Conservation (phyloP, 2,888 invertebrate species). For the Cepaea hortensis region DNA sequence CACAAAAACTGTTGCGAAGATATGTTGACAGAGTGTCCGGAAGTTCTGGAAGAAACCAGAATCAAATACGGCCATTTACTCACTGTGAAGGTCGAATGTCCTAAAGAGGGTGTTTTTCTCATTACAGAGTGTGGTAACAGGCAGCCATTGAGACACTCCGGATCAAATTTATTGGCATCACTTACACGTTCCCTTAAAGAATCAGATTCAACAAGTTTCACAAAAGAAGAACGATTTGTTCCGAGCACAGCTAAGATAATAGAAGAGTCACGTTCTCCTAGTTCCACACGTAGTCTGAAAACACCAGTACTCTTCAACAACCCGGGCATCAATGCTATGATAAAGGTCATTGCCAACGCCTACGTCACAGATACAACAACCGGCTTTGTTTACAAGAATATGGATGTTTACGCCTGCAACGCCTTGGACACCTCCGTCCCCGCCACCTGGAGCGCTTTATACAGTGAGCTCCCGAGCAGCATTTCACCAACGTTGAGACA, state of each 20-base stretch:
- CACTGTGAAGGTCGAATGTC: neutral
- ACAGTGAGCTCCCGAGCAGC: too few relatives aligned
- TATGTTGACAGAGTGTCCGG: neutral
- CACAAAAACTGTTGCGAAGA: slow-evolving; percentile 1
- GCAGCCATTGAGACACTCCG: too few relatives aligned
- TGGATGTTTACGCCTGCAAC: neutral
- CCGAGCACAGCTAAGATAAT: too few relatives aligned
- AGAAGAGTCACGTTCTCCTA: too few relatives aligned
- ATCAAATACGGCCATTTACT: neutral
- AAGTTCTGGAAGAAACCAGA: neutral
- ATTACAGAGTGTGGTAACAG: neutral
- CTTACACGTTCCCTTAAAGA: too few relatives aligned
- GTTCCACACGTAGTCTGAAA: too few relatives aligned
- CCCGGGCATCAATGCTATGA: neutral
- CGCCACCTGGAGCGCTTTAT: neutral
- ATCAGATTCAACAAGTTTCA: too few relatives aligned
- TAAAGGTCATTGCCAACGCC: neutral
- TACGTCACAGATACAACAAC: neutral
- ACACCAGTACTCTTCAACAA: too few relatives aligned
- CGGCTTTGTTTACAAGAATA: neutral
- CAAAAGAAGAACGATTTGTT: too few relatives aligned
- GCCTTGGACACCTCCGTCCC: neutral
- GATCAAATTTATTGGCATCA: too few relatives aligned
- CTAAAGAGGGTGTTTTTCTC: neutral
- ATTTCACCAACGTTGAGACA: too few relatives aligned